Base-by-base conservation (phyloP, 2,113 vertebrate species). In the Formicarius rufipectus region DNA sequence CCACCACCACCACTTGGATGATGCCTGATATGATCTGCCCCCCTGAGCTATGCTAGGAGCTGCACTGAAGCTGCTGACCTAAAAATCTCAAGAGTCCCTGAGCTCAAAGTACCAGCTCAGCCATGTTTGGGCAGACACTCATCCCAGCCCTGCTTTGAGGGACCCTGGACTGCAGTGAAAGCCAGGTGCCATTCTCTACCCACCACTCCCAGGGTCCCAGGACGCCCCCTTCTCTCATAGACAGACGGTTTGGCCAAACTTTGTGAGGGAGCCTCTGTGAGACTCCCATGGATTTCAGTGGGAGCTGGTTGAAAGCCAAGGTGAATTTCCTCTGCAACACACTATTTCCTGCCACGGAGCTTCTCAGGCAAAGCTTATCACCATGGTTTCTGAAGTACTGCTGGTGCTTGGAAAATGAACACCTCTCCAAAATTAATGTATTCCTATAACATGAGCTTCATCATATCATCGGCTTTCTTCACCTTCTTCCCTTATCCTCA, bases 301-400 rank as follows among this genome's bases (percentile, higher is more conserved):
- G 49, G 78, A 91, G 63, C 27, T 86, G 88, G 88, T 78, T 0
- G 2, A 64, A 2, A 8, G 88, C 90, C 92, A 94, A 88, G 76
- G 92, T 86, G 92, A 72, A 94, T 72, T 95, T 94, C 85, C 58
- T 72, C 69, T 89, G 37, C 88, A 93, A 63, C 25, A 22, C 4
- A 8, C 76, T 77, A 35, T 58, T 89, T 50, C 92, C 59, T 3
- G 4, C 82, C 59, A 73, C 2, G 0, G 85, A 93, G 90, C 76
- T 86, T 71, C 82, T 67, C 58, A 76, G 71, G 81, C 77, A 2
- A 77, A 88, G 87, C 91, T 96, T 88, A 93, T 96, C 95, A 96
- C 95, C 90, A 91, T 93, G 90, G 91, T 88, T 96, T 90, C 96
- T 94, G 14, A 86, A 93, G 59, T 44, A 66, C 82, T 83, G 81